phyloP scores from a whole-genome alignment of 2,113 vertebrate species.

The Cranoglanis bouderius region DNA sequence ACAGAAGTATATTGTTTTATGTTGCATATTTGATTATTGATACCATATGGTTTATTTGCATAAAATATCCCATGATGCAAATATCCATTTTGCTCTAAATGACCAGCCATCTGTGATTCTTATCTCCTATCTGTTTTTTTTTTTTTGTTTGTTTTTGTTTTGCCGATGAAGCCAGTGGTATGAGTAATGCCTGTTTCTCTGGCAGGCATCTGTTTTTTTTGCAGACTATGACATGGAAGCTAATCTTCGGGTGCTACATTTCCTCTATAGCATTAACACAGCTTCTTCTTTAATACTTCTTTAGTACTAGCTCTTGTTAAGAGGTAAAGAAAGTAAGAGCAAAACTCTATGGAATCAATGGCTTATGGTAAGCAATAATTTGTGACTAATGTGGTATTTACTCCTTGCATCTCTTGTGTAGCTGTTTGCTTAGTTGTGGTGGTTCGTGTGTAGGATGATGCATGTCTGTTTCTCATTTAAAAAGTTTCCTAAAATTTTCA shows the following conservation, averaged over 20 bases:
- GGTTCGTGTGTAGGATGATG: constrained; percentile 9
- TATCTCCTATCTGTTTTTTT: neutral
- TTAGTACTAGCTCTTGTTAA: neutral
- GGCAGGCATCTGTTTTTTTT: constrained; percentile 9
- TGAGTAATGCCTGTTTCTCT: neutral
- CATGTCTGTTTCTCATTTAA: neutral
- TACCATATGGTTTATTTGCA: neutral
- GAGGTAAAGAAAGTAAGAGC: neutral
- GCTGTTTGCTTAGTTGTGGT: neutral
- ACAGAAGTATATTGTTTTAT: neutral
- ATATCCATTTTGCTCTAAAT: neutral
- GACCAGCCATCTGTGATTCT: neutral
- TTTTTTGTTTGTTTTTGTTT: neutral
- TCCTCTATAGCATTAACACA: neutral
- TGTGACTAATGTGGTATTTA: constrained; percentile 11
- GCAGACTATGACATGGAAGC: neutral
- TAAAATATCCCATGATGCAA: neutral
- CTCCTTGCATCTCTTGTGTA: neutral
- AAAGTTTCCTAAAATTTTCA: neutral
- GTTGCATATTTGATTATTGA: constrained; percentile 16
- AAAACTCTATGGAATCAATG: neutral
- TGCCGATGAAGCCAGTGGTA: neutral
- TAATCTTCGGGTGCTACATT: neutral
- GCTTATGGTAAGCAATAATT: constrained; percentile 3
- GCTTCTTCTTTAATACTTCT: neutral